Base-by-base conservation (phyloP, 2,797 vertebrate genomes). In the Sus cebifrons region DNA sequence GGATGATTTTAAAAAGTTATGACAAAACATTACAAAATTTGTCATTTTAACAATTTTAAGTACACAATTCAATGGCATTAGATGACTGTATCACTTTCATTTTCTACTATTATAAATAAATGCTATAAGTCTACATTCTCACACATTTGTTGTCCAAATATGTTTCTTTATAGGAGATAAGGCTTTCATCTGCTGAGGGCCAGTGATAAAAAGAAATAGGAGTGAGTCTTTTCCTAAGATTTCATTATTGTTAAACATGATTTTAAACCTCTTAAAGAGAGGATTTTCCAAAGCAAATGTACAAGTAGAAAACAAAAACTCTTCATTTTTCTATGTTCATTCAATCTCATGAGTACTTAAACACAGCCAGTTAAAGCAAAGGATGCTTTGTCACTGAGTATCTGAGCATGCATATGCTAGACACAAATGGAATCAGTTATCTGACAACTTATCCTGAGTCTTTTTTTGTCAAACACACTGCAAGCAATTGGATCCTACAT, bases 221-320 rank as follows among this genome's bases (percentile, higher is more conserved):
- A 14, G 40, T 18, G 56, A 27, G 13, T 58, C 18, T 85, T 96
- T 85, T 58, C 78, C 52, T 60, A 89, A 75, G 68, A 78, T 73
- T 32, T 62, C 0, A 12, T 62, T 71, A 70, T 58, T 60, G 25
- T 73, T 62, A 82, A 95, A 64, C 15, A 62, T 67, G 65, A 90
- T 29, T 83, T 56, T 81, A 87, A 90, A 92, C 10, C 29, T 58
- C 54, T 49, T n/a, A 85, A 88, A 54, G 17, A 86, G 3, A 86
- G 17, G 67, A 88, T 78, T 90, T 97, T 82, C 64, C 40, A 92
- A 95, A 94, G 12, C 54, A 84, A 96, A 86, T 68, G n/a, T 12
- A 91, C 40, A 91, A 78, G 25, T 18, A 4, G 29, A 44, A 84
- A 91, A 83, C 25, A 49, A 77, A 71, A 44, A 32, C 3, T 9